Evolutionary conservation across 2,113 vertebrate genomes (phyloP), one percentile per base, ranked within the genome.

Genomic region (Psephotus haematonotus): DNA sequence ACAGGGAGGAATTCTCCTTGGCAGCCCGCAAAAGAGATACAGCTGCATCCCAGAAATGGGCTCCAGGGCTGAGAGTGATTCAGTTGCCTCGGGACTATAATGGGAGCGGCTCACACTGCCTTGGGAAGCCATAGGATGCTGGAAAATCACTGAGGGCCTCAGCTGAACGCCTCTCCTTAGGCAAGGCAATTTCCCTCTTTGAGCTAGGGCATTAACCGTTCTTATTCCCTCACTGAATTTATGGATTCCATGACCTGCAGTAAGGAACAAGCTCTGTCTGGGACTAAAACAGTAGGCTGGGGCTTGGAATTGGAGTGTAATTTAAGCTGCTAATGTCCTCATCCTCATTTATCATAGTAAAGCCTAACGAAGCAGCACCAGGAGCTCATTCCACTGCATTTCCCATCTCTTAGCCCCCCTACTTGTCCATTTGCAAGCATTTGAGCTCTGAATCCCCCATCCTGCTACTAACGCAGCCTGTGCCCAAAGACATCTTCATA

Each of bases 1-100:
- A 83, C 67, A 24, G 92, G 4, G 63, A 92, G 94, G 86, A 94
- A 90, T 95, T 80, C 86, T 92, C 82, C 68, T 83, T 84, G 82
- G 92, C 89, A 92, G 74, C 68, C 28, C 2, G 3, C 63, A 70
- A 50, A 57, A 67, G 86, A 71, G 92, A 52, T 81, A 13, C 89
- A 84, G 86, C 82, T 84, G 82, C 78, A 87, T 37, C 89, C 25
- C 5, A 57, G 57, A 41, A 52, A 80, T 0, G n/a, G 2, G 18
- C 55, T 83, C 86, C 89, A 82, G 89, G 71, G 55, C 39, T 5
- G 2, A 28, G 89, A 52, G 43, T 11, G 6, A 64, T 80, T 43
- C 57, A 2, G 67, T 81, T 83, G 50, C 86, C 82, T 68, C 17
- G 72, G 47, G 72, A 76, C 52, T n/a, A 10, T 22, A 62, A 70